Percentiles rank a stretch among this genome's conserved stretches.
phyloP scores from a whole-genome alignment of 2,888 invertebrate species.

The Tubulanus polymorphus region DNA sequence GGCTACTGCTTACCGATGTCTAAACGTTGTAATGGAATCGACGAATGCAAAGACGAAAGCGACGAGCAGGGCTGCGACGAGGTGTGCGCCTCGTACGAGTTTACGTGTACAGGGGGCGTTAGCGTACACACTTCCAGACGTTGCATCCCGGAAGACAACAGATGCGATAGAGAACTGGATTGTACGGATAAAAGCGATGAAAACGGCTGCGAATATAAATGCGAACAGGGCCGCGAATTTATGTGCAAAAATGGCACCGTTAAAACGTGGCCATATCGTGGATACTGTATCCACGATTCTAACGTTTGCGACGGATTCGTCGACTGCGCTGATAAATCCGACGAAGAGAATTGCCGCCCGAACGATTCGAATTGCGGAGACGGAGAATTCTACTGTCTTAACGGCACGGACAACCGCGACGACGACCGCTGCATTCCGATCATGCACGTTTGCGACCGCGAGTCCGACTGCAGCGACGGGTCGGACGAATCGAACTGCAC shows the following conservation, averaged over 20 bases:
- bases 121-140: not conserved
- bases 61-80: not conserved
- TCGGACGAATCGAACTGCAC: constrained; percentile 6
- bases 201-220: not conserved
- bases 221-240: not conserved
- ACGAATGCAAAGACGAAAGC: not conserved
- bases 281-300: not conserved
- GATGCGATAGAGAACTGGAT: not conserved
- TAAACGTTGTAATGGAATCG: not conserved
- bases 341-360: not conserved
- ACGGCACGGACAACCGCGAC: constrained; percentile 4
- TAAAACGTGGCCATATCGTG: not conserved
- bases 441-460: constrained; percentile 6
- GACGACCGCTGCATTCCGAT: constrained; percentile 12
- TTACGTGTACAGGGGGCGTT: not conserved
- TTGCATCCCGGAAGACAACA: not conserved
- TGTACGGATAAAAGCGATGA: not conserved
- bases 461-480: constrained; percentile 7
- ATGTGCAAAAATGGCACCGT: not conserved
- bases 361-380: too few species aligned
- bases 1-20: not conserved
- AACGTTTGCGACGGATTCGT: not conserved
- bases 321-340: not conserved
- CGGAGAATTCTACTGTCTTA: not conserved
- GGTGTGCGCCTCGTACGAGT: too few species aligned